Conservation (phyloP, 2,888 invertebrate genomes). For the Odontocerum albicorne region DNA sequence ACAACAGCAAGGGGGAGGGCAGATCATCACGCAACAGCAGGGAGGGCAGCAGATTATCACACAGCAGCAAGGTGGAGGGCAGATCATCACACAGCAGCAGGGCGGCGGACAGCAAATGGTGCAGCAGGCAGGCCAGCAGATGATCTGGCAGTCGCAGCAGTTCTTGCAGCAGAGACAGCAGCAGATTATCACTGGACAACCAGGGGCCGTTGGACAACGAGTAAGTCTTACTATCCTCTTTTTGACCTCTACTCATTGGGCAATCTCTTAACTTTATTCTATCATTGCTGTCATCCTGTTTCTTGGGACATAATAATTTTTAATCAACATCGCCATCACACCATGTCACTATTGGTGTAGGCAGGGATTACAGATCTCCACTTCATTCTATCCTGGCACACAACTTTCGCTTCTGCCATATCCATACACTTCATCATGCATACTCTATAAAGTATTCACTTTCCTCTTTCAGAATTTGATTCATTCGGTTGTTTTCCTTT, state of each 20-base stretch:
- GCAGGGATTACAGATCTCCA: too few relatives aligned
- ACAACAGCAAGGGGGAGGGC: slow-evolving; percentile 39
- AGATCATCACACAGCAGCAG: slow-evolving; percentile 39
- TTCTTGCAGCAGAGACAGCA: slow-evolving; percentile 55
- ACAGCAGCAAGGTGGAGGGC: slow-evolving; percentile 40
- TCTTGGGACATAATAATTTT: too few relatives aligned
- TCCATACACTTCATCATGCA: too few relatives aligned
- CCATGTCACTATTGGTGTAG: too few relatives aligned
- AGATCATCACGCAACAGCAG: slow-evolving; percentile 29
- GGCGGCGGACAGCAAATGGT: slow-evolving; percentile 55
- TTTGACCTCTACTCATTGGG: not conserved
- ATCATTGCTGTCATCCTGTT: not conserved
- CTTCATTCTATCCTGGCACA: too few relatives aligned
- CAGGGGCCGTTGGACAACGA: slow-evolving; percentile 55
- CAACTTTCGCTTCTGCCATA: too few relatives aligned
- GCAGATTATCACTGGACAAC: slow-evolving; percentile 50
- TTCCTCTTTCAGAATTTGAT: too few relatives aligned
- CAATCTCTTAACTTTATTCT: not conserved
- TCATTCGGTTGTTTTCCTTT: too few relatives aligned
- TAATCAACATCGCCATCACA: too few relatives aligned
- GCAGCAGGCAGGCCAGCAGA: slow-evolving; percentile 43
- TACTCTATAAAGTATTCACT: too few relatives aligned
- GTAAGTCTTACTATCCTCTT: slow-evolving; percentile 39
- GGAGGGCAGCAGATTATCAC: slow-evolving; percentile 46
- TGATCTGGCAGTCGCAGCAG: slow-evolving; percentile 54